Base-by-base conservation (phyloP, 1,140 invertebrate genomes). In the Neomicropteryx cornuta region DNA sequence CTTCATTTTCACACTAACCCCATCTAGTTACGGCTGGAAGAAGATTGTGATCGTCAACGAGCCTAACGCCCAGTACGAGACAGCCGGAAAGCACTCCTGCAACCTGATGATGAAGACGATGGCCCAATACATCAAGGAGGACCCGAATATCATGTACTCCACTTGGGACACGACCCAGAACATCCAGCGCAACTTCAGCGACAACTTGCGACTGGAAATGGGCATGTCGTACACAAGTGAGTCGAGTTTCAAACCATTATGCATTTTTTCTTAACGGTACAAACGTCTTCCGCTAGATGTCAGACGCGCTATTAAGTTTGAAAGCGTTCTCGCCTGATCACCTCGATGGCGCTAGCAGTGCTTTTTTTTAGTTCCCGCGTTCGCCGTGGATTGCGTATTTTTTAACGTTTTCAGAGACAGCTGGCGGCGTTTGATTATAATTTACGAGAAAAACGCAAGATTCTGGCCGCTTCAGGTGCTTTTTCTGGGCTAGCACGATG, bases 1-100 rank as follows among this genome's bases (percentile, higher is more conserved):
- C n/a, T n/a, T n/a, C n/a, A n/a, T n/a, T 55, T 57, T 45, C 44
- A 37, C 41, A 17, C 62, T 41, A 40, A 43, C 56, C 56, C 55
- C 60, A 62, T 70, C 53, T 61, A 83, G 79, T 36, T 77, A 73
- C 55, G 46, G 69, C 6, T 87, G 83, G 83, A 62, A 55, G 29
- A 81, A 77, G 53, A 66, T 83, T 0, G 71, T 79, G 30, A 58
- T 87, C 24, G 64, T 87, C 49, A 86, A 80, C 48, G 76, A 85
- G 43, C 75, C 75, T 2, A 68, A 77, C 23, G 79, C 77, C 0
- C 76, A 81, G 51, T 55, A 68, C 33, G 55, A 73, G 48, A 56
- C 83, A 3, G 79, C 68, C 16, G 79, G 80, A 0, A 70, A 70
- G 41, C 68, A 73, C 5, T 76, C 75, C 5, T 83, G 80, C 51